A percentile compares a stretch with the other conserved stretches of the same genome.
phyloP scores from a whole-genome alignment of 1,140 invertebrate genomes.

The Chironomus striatipennis region DNA sequence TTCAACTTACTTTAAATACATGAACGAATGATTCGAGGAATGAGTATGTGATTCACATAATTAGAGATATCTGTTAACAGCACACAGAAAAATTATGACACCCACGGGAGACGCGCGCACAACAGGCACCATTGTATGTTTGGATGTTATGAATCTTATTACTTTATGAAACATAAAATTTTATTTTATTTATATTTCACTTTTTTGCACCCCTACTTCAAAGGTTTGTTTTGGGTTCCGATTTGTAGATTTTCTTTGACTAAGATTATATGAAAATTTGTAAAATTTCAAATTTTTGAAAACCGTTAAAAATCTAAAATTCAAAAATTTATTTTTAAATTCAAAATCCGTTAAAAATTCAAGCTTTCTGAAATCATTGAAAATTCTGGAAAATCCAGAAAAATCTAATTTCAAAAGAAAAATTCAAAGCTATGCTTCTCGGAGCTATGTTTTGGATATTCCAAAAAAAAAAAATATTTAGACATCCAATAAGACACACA shows the following conservation, averaged over 20 bases:
- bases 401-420: too few species aligned
- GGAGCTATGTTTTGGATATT: too few species aligned
- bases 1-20: not conserved
- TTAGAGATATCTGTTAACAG: constrained; percentile 21
- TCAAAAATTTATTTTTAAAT: too few species aligned
- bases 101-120: not conserved
- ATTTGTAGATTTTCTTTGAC: not conserved
- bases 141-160: constrained; percentile 18
- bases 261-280: too few species aligned
- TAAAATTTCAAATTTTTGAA: too few species aligned
- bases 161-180: constrained; percentile 18
- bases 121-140: not conserved
- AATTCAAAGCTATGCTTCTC: too few species aligned
- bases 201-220: not conserved
- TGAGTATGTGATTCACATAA: constrained; percentile 20
- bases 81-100: constrained; percentile 15
- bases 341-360: too few species aligned
- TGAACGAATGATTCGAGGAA: not conserved
- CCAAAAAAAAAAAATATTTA: too few species aligned
- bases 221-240: not conserved
- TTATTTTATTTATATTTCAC: not conserved
- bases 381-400: too few species aligned
- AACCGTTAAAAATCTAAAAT: too few species aligned
- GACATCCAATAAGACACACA: too few species aligned
- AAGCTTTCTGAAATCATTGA: too few species aligned